Evolutionary conservation across 2,113 vertebrate species (phyloP).

Genomic region (Panthera tigris): DNA sequence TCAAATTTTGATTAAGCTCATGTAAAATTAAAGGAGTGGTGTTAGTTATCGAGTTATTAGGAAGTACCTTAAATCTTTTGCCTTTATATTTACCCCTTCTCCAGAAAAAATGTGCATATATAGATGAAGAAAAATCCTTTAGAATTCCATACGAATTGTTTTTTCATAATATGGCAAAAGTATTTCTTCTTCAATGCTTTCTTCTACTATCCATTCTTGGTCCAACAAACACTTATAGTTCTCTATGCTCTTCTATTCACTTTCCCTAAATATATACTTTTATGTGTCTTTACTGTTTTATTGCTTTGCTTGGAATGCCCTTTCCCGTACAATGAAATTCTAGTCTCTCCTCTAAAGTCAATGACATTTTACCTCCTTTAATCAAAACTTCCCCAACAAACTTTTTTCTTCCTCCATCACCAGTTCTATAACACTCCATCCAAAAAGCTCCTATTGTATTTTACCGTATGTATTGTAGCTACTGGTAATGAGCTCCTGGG

Average conservation of each 20-base stretch:
- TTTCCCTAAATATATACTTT: not conserved
- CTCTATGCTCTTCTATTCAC: not conserved
- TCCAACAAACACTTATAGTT: not conserved
- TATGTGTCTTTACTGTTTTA: not conserved
- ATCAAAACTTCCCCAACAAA: not conserved
- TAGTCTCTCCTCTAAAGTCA: not conserved
- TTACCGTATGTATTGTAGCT: not conserved
- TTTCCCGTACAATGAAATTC: not conserved
- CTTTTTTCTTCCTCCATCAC: not conserved
- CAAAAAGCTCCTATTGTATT: not conserved
- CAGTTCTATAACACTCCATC: not conserved
- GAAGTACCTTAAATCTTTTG: not conserved
- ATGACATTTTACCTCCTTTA: not conserved
- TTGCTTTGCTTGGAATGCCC: not conserved
- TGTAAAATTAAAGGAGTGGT: not conserved
- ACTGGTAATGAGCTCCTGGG: fast-evolving
- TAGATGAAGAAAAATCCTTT: not conserved
- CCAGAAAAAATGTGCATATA: not conserved
- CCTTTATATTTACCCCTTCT: not conserved
- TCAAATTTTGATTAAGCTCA: not conserved
- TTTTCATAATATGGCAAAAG: not conserved
- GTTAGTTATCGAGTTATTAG: not conserved
- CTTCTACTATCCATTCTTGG: not conserved
- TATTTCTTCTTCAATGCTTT: not conserved
- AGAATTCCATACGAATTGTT: not conserved